Evolutionary conservation across 2,113 vertebrate species (phyloP), one percentile per base, ranked within the genome.

Genomic region (Glaucidium brasilianum): DNA sequence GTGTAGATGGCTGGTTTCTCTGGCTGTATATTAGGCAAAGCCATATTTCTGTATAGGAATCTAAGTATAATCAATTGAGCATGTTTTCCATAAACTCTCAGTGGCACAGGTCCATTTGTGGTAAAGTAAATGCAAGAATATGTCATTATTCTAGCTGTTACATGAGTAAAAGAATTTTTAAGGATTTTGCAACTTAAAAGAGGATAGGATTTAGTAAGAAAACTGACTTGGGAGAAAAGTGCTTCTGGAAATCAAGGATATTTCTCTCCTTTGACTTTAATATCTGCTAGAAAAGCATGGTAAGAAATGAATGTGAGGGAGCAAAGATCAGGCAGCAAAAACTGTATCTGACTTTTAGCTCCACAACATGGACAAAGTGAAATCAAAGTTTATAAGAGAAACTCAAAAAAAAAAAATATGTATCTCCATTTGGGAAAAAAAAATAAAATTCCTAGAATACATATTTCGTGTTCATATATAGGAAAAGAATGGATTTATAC

Each of bases 21-120:
- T 78, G 66, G 39, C 73, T 64, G 25, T 11, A 3, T 27, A 10
- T 32, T n/a, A 81, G 39, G 21, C 53, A 88, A 75, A 82, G 69
- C n/a, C 81, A 58, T 41, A 47, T 34, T 45, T 94, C 35, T 79
- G 13, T 45, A 15, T 34, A 88, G 59, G 37, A 94, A 72, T 59
- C 43, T 52, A 52, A 69, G 18, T 25, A 26, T 85, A 78, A 95
- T 89, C 64, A 72, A 64, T 21, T 79, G 85, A 79, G 41, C 32
- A 82, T 90, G 59, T 94, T 90, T 95, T 79, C 85, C 74, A 59
- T 85, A 92, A 94, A 88, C 26, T 82, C n/a, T 62, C 12, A 26
- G 45, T 83, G 88, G 81, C 85, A 85, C 17, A 34, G 17, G 78
- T 71, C 93, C 81, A 90, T 62, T 66, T 88, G 85, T 85, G 93